Percentiles rank a stretch among this genome's conserved stretches.
phyloP scores from a whole-genome alignment of 2,888 invertebrate genomes.

The Candidula unifasciata region DNA sequence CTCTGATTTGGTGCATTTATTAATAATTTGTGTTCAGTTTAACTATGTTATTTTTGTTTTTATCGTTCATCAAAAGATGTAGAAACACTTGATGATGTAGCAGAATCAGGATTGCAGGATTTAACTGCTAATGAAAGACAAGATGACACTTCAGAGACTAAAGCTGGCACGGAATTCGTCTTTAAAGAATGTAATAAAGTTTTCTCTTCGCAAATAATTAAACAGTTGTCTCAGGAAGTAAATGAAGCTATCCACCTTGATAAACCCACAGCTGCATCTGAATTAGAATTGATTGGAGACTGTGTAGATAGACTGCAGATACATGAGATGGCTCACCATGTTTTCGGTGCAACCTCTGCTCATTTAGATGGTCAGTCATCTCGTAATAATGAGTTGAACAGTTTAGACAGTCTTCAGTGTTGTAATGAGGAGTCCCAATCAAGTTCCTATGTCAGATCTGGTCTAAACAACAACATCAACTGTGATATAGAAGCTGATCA shows the following conservation, averaged over 20 bases:
- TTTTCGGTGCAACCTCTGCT: not conserved
- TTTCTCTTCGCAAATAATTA: not conserved
- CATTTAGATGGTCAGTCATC: not conserved
- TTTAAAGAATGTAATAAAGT: not conserved
- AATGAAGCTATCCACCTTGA: not conserved
- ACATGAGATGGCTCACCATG: not conserved
- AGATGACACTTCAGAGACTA: not conserved
- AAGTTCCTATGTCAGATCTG: not conserved
- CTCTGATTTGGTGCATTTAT: too few relatives aligned
- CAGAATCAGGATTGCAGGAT: not conserved
- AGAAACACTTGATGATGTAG: not conserved
- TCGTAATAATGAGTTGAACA: not conserved
- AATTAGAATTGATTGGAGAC: not conserved
- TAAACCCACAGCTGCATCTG: not conserved
- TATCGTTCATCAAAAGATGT: not conserved
- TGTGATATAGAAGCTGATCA: not conserved
- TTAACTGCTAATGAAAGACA: not conserved
- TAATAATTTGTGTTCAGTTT: not conserved
- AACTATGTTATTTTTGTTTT: constrained; percentile 3
- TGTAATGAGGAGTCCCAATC: not conserved
- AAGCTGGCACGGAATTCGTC: not conserved
- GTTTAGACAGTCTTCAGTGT: not conserved
- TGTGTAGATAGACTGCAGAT: not conserved
- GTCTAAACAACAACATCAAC: not conserved
- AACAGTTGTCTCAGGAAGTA: not conserved